These are phyloP conservation scores for Ooceraea biroi DNA, from an alignment of 1,140 invertebrate species.

Conservation along the genomic window DNA sequence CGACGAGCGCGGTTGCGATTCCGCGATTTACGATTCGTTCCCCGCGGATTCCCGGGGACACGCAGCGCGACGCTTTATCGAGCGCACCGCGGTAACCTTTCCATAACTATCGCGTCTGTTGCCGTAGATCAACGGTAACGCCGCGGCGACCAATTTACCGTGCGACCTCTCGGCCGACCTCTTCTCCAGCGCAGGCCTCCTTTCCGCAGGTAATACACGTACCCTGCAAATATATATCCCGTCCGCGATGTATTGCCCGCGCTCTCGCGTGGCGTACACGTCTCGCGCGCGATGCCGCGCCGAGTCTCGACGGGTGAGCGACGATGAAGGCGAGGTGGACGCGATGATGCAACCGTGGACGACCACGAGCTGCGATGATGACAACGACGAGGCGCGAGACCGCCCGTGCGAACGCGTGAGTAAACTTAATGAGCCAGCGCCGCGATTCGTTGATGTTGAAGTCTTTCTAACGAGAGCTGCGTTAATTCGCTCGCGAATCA, in stretches of 20 bases:
- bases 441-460: background rate
- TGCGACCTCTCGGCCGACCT: slow-evolving; percentile 81
- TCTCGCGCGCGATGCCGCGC: background rate
- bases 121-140: slow-evolving; percentile 81
- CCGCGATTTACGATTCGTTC: slow-evolving; percentile 78
- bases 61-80: slow-evolving; percentile 77
- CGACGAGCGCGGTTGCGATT: slow-evolving; percentile 73
- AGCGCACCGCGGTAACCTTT: slow-evolving; percentile 79
- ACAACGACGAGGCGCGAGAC: no score
- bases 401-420: slow-evolving; percentile 39
- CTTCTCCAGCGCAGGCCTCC: slow-evolving; percentile 71
- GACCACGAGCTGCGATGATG: slow-evolving; percentile 17
- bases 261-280: slow-evolving; percentile 37
- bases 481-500: slow-evolving; percentile 9
- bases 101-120: slow-evolving; percentile 81
- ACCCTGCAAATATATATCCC: slow-evolving; percentile 69
- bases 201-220: slow-evolving; percentile 69
- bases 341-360: slow-evolving; percentile 53
- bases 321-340: slow-evolving; percentile 34
- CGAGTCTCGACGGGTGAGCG: slow-evolving; percentile 20
- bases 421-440: slow-evolving; percentile 39
- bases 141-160: slow-evolving; percentile 81
- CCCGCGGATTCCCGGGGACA: slow-evolving; percentile 76
- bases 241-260: slow-evolving; percentile 60
- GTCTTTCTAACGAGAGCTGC: background rate